Percentiles rank a stretch among this genome's conserved stretches.
These are phyloP conservation scores for Triplophysa rosa DNA, from an alignment of 2,113 vertebrate genomes.

Conservation along the genomic window DNA sequence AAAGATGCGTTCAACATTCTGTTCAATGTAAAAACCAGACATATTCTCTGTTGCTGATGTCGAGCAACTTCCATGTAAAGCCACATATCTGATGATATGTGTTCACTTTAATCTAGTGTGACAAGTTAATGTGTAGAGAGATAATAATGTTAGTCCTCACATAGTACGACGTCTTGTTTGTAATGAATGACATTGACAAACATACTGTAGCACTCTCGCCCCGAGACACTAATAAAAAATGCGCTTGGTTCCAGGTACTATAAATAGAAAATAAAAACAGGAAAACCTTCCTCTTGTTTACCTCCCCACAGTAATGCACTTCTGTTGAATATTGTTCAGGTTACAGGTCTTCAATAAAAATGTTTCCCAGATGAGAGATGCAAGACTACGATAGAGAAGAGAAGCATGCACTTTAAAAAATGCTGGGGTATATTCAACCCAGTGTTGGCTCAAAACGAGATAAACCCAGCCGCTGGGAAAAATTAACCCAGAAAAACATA, in stretches of 20 bases:
- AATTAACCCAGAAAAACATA: no score
- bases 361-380: not conserved
- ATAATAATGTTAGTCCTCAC: no score
- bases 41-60: not conserved
- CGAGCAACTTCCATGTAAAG: no score
- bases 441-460: no score
- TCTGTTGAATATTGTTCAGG: not conserved
- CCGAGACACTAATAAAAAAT: not conserved
- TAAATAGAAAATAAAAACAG: not conserved
- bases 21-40: not conserved
- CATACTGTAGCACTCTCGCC: no score
- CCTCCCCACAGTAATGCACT: not conserved
- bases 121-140: no score
- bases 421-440: no score
- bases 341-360: not conserved
- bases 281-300: not conserved
- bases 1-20: not conserved
- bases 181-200: not conserved
- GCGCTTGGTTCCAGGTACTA: not conserved
- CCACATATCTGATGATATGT: no score
- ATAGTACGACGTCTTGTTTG: no score
- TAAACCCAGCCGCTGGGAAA: no score
- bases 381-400: not conserved
- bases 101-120: no score
- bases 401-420: no score